phyloP scores from a whole-genome alignment of 37 sponge, comb jelly and placozoan species.

The Crambe crambe region DNA sequence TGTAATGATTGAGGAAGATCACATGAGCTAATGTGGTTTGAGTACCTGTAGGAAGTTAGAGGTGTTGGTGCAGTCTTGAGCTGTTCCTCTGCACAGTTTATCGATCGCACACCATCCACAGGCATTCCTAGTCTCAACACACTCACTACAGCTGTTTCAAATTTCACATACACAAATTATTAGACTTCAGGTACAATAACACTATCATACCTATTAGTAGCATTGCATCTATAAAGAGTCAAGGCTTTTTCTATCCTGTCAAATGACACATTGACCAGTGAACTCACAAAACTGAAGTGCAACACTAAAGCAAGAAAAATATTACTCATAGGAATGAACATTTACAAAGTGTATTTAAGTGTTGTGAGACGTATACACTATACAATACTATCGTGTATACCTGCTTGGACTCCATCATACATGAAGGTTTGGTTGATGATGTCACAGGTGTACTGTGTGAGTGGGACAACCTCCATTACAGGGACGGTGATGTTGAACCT shows the following conservation, averaged over 20 bases:
- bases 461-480: conserved; percentile 7
- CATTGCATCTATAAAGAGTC: conserved; percentile 23
- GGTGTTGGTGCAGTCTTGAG: background rate
- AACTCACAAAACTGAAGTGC: conserved; percentile 44
- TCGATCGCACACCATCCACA: conserved; percentile 65
- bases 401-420: conserved; percentile 7
- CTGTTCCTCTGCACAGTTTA: conserved; percentile 45
- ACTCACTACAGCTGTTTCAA: conserved; percentile 40
- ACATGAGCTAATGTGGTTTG: background rate
- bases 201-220: conserved; percentile 23
- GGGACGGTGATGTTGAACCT: conserved; percentile 6
- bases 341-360: too few species aligned
- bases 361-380: too few species aligned
- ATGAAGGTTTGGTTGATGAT: conserved; percentile 11
- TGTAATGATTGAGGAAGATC: background rate
- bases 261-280: conserved; percentile 20
- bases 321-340: background rate
- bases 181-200: too few species aligned
- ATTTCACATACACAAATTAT: background rate
- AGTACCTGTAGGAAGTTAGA: conserved; percentile 2
- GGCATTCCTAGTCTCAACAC: conserved; percentile 42
- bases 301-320: conserved; percentile 9
- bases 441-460: conserved; percentile 22
- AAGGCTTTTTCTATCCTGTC: conserved; percentile 14
- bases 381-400: background rate